Percentiles rank a stretch among this genome's conserved stretches.
These are phyloP conservation scores for Sebastes schlegelii DNA, from an alignment of 2,113 vertebrate genomes.

Conservation along the genomic window DNA sequence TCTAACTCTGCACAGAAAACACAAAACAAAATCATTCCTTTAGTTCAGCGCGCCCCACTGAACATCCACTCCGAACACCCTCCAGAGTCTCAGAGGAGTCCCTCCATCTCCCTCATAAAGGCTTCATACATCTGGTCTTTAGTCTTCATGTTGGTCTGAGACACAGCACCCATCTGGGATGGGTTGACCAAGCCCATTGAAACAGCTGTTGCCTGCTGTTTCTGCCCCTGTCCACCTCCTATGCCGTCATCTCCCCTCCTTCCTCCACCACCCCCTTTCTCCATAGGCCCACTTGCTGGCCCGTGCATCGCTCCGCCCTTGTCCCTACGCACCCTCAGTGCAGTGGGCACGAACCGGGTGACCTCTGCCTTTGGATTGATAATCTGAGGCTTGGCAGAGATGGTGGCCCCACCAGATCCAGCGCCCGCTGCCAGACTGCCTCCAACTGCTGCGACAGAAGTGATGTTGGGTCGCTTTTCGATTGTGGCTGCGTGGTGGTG, in stretches of 20 bases:
- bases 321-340: constrained; percentile 93
- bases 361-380: constrained; percentile 98
- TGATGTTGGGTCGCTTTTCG: constrained; percentile 85
- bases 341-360: constrained; percentile 96
- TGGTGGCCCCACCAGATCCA: constrained; percentile 85
- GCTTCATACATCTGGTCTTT: constrained; percentile 99
- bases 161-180: constrained; percentile 80
- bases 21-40: constrained; percentile 14
- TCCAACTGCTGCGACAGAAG: constrained; percentile 64
- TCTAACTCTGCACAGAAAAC: constrained; percentile 42
- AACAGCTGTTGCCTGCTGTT: constrained; percentile 79
- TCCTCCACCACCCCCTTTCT: constrained; percentile 75
- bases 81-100: constrained; percentile 85
- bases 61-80: neutral
- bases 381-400: constrained; percentile 98
- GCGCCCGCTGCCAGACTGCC: constrained; percentile 56
- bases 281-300: constrained; percentile 47
- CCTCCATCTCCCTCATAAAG: constrained; percentile 99
- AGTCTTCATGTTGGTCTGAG: constrained; percentile 92
- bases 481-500: constrained; percentile 83
- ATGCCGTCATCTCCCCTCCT: constrained; percentile 82
- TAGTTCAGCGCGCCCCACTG: constrained; percentile 1
- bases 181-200: constrained; percentile 77
- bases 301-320: constrained; percentile 76
- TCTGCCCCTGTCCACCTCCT: constrained; percentile 77